Base-by-base conservation (phyloP, 1,140 invertebrate species). In the Tetraneura akinire region DNA sequence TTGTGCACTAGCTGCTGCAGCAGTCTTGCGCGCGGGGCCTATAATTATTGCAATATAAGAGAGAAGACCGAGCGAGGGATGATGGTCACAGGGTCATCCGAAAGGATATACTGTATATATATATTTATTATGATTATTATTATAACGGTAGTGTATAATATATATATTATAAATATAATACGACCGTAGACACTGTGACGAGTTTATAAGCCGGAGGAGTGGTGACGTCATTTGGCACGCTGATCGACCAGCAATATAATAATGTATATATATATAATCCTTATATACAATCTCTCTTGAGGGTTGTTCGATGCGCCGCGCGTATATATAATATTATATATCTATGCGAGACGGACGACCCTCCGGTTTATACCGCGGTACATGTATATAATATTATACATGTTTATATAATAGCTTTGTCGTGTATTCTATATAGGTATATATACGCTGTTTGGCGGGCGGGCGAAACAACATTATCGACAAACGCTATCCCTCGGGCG, bases 401-500 rank as follows among this genome's bases (percentile, higher is more conserved):
- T 51, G 21, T 32, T 37, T 66, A 66, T 66, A 68, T 68, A 68
- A 68, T 68, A 68, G 66, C 42, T 68, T 68, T 68, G n/a, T 21
- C 66, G 21, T 68, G 66, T 68, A 68, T 37, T 68, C 21, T 21
- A n/a, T 18, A 14, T 37, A 13, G 14, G 16, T 32, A n/a, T 6
- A 14, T 8, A 23, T 18, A 16, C n/a, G 9, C n/a, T n/a, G n/a
- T n/a, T n/a, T n/a, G 21, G 42, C 0, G 37, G n/a, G n/a, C n/a
- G 37, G 66, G 13, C 21, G 66, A 68, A 68, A 68, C 66, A 68
- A 47, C 66, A 68, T 68, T 68, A 68, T 68, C 66, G 66, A 23
- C 45, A 37, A 68, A 42, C 18, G 23, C n/a, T n/a, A n/a, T n/a
- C 66, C 37, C 66, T 21, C 18, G 37, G n/a, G 37, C 18, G 37